Base-by-base conservation (phyloP, 2,888 invertebrate species). In the Philaethria dido region DNA sequence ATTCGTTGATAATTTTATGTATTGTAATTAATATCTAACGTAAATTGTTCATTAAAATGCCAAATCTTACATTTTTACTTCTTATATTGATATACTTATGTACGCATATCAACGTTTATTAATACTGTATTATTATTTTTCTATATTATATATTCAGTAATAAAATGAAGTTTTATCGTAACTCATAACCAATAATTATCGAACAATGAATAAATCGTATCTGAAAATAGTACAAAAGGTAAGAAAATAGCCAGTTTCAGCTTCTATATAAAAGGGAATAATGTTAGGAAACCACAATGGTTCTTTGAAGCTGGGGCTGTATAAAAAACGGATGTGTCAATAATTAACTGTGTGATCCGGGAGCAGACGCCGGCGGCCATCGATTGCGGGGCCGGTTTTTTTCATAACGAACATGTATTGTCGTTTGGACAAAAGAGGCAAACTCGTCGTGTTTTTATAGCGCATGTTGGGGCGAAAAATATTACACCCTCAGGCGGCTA, bases 291-390 rank as follows among this genome's bases (percentile, higher is more conserved):
- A 78, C 83, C 83, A 87, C 87, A 88, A 88, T 83, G 82, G 79
- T 70, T 75, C 77, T 77, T 79, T 78, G 76, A 74, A 75, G 74
- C 74, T 72, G 77, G 74, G 75, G 79, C 73, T 77, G 78, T 80
- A 78, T 82, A 83, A 88, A 90, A 90, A 89, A 87, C 88, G 89
- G 91, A 90, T 89, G 91, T 89, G 91, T 91, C 91, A 89, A 91
- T 92, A 91, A 92, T 92, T 92, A 91, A 89, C 91, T 86, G 86
- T 85, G 85, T 84, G 90, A 91, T 87, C 84, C 82, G 81, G 82
- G 78, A 80, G 82, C 82, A 78, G 80, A 80, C 78, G 89, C 91
- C 88, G 80, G 78, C 82, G 89, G 91, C 87, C 85, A 87, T 88
- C 86, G 86, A 86, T 84, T 81, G 81, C 77, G 80, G 80, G 75